These are phyloP conservation scores for Neoaliturus tenellus DNA, from an alignment of 2,888 invertebrate species.

Conservation along the genomic window DNA sequence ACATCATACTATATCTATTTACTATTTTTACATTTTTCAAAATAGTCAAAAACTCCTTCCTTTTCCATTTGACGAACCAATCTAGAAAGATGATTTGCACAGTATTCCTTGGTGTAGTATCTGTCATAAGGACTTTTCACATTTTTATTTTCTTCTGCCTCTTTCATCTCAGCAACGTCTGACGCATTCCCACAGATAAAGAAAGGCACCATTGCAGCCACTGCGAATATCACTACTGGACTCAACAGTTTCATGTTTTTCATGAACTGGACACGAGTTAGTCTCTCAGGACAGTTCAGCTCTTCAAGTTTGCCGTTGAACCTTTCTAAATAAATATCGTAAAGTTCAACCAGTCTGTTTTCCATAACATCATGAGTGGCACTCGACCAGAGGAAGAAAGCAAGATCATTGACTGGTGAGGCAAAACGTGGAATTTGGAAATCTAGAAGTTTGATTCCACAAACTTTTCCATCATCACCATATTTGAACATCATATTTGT, in stretches of 20 bases:
- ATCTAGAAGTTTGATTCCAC: slow-evolving; percentile 15
- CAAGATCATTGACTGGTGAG: neutral
- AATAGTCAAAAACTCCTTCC: neutral
- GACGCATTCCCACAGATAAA: neutral
- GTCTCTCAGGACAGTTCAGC: slow-evolving; percentile 14
- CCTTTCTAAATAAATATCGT: neutral
- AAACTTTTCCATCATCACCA: neutral
- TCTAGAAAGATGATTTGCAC: neutral
- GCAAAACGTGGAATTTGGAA: neutral
- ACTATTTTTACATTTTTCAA: neutral
- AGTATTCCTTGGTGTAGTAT: neutral
- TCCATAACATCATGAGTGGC: neutral
- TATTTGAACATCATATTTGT: slow-evolving; percentile 44
- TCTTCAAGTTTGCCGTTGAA: slow-evolving; percentile 4
- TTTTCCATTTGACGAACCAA: neutral
- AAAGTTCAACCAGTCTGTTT: neutral
- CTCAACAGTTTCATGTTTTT: neutral
- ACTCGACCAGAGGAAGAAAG: slow-evolving; percentile 26
- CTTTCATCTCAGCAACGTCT: neutral
- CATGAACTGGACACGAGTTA: neutral
- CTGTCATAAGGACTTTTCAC: neutral
- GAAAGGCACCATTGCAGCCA: neutral
- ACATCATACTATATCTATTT: no score
- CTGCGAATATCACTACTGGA: neutral
- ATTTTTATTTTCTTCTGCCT: neutral